phyloP scores from a whole-genome alignment of 2,113 vertebrate species.

The Bagarius yarrelli region DNA sequence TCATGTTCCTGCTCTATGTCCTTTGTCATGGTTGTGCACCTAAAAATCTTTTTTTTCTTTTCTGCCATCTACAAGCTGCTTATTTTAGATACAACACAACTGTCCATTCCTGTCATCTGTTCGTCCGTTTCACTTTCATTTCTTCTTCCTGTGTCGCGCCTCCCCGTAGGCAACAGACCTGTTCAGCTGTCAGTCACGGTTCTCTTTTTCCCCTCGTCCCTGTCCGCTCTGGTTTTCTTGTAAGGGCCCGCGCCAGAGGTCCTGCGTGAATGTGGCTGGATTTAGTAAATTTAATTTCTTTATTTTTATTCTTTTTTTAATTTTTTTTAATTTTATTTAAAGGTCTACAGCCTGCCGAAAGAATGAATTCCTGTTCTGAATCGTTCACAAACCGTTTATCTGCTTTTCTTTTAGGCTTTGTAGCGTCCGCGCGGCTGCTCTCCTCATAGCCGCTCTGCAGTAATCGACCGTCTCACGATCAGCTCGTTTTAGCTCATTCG shows the following conservation, averaged over 20 bases:
- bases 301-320: too few species aligned
- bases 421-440: not conserved
- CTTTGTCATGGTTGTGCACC: slow-evolving; percentile 25
- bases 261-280: not conserved
- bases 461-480: slow-evolving; percentile 12
- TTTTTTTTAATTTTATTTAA: not conserved
- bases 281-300: not conserved
- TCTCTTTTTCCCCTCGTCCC: slow-evolving; percentile 31
- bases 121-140: slow-evolving; percentile 31
- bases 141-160: not conserved
- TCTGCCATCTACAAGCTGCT: not conserved
- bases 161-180: slow-evolving; percentile 46
- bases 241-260: slow-evolving; percentile 51
- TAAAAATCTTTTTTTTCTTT: slow-evolving; percentile 20
- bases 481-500: slow-evolving; percentile 17
- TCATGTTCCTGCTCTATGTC: slow-evolving; percentile 45
- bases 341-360: slow-evolving; percentile 12
- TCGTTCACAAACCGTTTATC: not conserved
- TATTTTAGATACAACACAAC: not conserved
- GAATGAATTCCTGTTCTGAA: not conserved
- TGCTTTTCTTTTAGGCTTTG: not conserved
- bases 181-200: slow-evolving; percentile 59
- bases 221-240: slow-evolving; percentile 42
- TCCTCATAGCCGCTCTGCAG: not conserved
- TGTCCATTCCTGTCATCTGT: slow-evolving; percentile 7